These are phyloP conservation scores for Notocelia uddmanniana DNA, from an alignment of 2,888 invertebrate species.

Conservation along the genomic window DNA sequence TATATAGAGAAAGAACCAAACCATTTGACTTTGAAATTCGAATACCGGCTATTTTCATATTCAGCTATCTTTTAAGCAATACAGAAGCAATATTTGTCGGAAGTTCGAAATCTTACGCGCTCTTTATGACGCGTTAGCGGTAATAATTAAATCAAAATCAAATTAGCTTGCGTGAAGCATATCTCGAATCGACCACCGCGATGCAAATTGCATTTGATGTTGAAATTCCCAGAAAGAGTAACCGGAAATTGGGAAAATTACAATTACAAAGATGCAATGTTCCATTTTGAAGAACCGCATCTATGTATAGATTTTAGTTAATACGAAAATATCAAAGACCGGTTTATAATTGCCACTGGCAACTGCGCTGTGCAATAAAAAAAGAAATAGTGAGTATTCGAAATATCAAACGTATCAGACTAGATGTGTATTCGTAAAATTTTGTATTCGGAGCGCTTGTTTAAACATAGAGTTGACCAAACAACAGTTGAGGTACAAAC, in stretches of 20 bases:
- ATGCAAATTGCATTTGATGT: neutral
- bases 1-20: too few species aligned
- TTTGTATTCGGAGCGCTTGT: conserved; percentile 11
- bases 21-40: too few species aligned
- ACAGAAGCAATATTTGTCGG: too few species aligned
- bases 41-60: too few species aligned
- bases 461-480: neutral
- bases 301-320: neutral
- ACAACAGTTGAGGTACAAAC: neutral
- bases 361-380: neutral
- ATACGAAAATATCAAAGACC: conserved; percentile 14
- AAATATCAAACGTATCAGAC: conserved; percentile 37
- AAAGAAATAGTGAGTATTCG: conserved; percentile 16
- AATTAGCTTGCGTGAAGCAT: too few species aligned
- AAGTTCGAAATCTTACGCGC: too few species aligned
- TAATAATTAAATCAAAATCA: too few species aligned
- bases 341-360: conserved; percentile 16
- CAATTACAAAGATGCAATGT: neutral
- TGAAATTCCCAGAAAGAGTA: neutral
- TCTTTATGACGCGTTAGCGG: too few species aligned
- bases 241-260: neutral
- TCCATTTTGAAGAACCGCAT: neutral
- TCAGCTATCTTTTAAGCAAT: too few species aligned
- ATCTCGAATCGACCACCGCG: too few species aligned
- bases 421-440: neutral